These are phyloP conservation scores for Pygoscelis antarcticus DNA, from an alignment of 2,113 vertebrate genomes.

Conservation along the genomic window DNA sequence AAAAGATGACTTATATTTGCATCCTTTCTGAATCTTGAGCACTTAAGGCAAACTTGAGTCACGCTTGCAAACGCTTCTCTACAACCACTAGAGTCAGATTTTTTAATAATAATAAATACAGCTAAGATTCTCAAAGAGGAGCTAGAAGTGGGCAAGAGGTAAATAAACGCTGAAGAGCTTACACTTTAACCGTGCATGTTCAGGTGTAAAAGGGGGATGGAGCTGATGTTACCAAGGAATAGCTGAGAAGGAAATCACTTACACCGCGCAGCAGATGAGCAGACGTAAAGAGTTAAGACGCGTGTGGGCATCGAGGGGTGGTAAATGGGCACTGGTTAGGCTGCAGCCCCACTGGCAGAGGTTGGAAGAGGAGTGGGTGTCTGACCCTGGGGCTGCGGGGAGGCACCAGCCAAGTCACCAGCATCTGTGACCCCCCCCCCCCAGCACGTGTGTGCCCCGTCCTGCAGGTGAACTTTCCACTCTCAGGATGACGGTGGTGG, in stretches of 20 bases:
- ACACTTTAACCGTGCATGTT: too few relatives aligned
- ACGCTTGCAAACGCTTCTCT: neutral
- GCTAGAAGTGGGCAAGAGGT: neutral
- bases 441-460: rapidly evolving
- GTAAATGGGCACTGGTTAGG: neutral
- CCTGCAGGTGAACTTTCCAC: neutral
- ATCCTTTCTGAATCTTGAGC: neutral
- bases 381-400: neutral
- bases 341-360: neutral
- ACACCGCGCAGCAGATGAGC: rapidly evolving
- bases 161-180: neutral
- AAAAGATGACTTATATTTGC: neutral
- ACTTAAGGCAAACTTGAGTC: neutral
- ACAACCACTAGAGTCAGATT: neutral
- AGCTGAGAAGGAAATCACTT: neutral
- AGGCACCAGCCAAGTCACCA: neutral
- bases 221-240: neutral
- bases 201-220: neutral
- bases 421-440: neutral
- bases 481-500: too few relatives aligned
- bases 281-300: rapidly evolving
- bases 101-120: neutral
- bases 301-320: neutral
- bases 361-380: neutral
- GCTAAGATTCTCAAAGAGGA: neutral